Evolutionary conservation across 2,113 vertebrate species (phyloP), one percentile per base, ranked within the genome.

Genomic region (Leuciscus idus): DNA sequence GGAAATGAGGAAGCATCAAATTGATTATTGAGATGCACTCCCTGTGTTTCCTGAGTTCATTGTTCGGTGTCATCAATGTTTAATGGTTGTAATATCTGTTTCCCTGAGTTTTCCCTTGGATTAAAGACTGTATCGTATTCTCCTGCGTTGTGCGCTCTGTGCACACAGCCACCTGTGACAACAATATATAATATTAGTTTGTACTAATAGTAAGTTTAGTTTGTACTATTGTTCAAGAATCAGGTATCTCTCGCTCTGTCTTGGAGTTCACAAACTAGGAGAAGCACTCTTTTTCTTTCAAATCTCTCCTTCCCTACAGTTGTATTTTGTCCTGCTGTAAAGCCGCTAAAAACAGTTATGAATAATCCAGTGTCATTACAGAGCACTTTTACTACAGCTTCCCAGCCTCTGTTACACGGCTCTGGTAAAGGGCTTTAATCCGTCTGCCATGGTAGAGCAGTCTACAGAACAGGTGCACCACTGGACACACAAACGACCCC

Each of bases 391-490:
- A 28, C 11, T 9, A 87, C 87, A 87, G 90, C 84, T 87, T 72
- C 88, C 72, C 83, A 89, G 76, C 81, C 88, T 91, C 89, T 89
- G 78, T 39, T 81, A 86, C 81, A 85, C 87, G 57, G 81, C 90
- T 84, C 87, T 91, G 84, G 92, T 87, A 92, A 48, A 66, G n/a
- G 57, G 30, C 26, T 64, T 82, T 61, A 74, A 46, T 66, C 55
- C 11, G 9, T 55, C 50, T 73, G 46, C 26, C 81, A 68, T 70
- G 36, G 91, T 91, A 90, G 91, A 92, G 76, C 62, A 66, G 84
- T 36, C 39, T 15, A 15, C 80, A 59, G 85, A 90, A 92, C 94
- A 94, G 93, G 93, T 95, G 94, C 90, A 91, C 19, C 90, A 91
- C 91, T 90, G 89, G 90, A 57, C 77, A 86, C 68, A 17, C 64